These are phyloP conservation scores for Lasioglossum figueresi DNA, from an alignment of 2,888 invertebrate species.

Conservation along the genomic window DNA sequence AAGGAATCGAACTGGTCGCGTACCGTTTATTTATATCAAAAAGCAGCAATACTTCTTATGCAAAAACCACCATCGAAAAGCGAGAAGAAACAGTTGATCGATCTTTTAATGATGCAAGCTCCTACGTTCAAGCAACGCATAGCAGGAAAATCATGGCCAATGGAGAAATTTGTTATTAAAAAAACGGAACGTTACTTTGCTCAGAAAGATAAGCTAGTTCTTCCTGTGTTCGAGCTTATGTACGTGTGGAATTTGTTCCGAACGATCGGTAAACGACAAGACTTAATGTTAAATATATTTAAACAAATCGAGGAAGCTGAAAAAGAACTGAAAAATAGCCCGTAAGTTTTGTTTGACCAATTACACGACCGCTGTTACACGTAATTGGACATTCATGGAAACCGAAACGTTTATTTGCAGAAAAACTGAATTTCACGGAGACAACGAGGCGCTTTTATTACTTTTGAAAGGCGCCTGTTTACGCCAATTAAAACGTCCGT, in stretches of 20 bases:
- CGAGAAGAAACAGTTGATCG: constrained; percentile 85
- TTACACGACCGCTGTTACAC: background rate
- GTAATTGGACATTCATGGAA: background rate
- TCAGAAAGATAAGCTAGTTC: constrained; percentile 89
- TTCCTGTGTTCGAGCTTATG: constrained; percentile 95
- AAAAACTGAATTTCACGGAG: constrained; percentile 86
- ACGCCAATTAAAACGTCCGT: constrained; percentile 90
- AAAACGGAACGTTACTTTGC: constrained; percentile 92
- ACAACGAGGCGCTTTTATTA: constrained; percentile 90
- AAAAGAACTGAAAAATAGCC: constrained; percentile 66
- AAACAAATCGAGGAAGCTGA: constrained; percentile 87
- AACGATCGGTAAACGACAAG: constrained; percentile 89
- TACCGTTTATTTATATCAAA: constrained; percentile 95
- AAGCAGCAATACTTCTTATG: constrained; percentile 93
- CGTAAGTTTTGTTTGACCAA: constrained; percentile 70
- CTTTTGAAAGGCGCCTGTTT: constrained; percentile 94
- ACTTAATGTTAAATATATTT: constrained; percentile 87
- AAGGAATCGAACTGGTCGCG: constrained; percentile 95
- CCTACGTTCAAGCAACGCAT: constrained; percentile 94
- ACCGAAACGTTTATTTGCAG: constrained; percentile 55
- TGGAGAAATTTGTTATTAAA: constrained; percentile 98
- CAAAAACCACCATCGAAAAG: constrained; percentile 85
- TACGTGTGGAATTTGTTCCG: constrained; percentile 97
- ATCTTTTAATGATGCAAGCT: constrained; percentile 90
- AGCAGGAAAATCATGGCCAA: constrained; percentile 97